These are phyloP conservation scores for Stegophylla sp. DNA, from an alignment of 2,888 invertebrate genomes.

Conservation along the genomic window DNA sequence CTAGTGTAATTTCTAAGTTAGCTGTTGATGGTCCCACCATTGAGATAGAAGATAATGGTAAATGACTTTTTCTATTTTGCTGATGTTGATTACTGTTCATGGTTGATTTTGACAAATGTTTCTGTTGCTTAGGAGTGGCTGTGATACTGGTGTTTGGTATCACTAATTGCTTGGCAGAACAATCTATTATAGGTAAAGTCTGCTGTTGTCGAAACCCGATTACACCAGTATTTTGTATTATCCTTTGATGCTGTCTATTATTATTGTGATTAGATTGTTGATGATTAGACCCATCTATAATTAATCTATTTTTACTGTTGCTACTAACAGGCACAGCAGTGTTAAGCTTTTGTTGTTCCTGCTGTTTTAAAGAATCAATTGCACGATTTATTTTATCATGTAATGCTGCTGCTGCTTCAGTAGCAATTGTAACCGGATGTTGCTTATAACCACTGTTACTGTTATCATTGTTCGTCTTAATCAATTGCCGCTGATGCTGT, in stretches of 20 bases:
- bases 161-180: neutral
- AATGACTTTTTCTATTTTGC: neutral
- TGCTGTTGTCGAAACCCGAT: neutral
- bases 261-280: neutral
- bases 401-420: slow-evolving; percentile 3
- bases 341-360: neutral
- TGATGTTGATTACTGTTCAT: neutral
- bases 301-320: neutral
- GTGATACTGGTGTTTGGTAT: neutral
- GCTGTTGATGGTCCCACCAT: slow-evolving; percentile 62
- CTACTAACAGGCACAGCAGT: neutral
- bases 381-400: slow-evolving; percentile 44
- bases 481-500: neutral
- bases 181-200: neutral
- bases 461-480: neutral
- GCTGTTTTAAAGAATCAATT: slow-evolving; percentile 42
- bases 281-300: neutral
- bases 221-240: neutral
- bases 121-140: neutral
- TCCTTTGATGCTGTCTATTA: neutral
- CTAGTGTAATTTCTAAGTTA: slow-evolving; percentile 76
- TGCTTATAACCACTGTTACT: neutral
- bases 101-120: neutral
- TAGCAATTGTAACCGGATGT: neutral
- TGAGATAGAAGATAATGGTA: neutral